These are phyloP conservation scores for Meghimatium bilineatum DNA, from an alignment of 2,888 invertebrate species.

Conservation along the genomic window DNA sequence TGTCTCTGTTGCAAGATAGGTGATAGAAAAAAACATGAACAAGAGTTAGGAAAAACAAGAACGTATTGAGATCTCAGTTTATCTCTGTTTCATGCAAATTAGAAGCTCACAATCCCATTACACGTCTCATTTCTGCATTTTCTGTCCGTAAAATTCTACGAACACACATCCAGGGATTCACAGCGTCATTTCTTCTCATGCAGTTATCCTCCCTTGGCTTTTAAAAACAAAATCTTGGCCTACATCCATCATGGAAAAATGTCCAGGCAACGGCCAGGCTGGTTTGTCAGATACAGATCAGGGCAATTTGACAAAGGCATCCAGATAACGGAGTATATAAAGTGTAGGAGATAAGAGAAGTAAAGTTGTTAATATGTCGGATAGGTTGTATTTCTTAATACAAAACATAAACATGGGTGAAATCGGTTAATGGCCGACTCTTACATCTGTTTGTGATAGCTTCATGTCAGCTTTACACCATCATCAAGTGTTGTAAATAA, in stretches of 20 bases:
- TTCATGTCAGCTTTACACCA: too few species aligned
- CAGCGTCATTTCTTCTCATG: not conserved
- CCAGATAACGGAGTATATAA: too few species aligned
- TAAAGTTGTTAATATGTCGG: too few species aligned
- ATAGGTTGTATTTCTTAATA: too few species aligned
- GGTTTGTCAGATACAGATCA: not conserved
- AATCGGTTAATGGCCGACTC: too few species aligned
- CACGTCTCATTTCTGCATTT: slow-evolving; percentile 19
- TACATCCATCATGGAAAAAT: too few species aligned
- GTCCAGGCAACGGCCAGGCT: not conserved
- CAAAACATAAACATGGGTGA: too few species aligned
- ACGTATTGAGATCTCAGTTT: not conserved
- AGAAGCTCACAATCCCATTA: slow-evolving; percentile 27
- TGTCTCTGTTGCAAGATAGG: not conserved
- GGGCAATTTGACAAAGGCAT: not conserved
- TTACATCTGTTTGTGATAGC: too few species aligned
- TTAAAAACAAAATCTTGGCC: not conserved
- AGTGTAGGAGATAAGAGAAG: too few species aligned
- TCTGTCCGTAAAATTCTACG: not conserved
- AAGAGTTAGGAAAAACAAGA: too few species aligned
- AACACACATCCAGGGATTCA: not conserved
- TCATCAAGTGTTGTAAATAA: too few species aligned
- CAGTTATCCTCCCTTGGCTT: not conserved
- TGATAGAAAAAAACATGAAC: not conserved
- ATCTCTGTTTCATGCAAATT: slow-evolving; percentile 25